Percentiles rank a stretch among this genome's conserved stretches.
phyloP scores from a whole-genome alignment of 2,113 vertebrate genomes.

The Sphaerodactylus townsendi region DNA sequence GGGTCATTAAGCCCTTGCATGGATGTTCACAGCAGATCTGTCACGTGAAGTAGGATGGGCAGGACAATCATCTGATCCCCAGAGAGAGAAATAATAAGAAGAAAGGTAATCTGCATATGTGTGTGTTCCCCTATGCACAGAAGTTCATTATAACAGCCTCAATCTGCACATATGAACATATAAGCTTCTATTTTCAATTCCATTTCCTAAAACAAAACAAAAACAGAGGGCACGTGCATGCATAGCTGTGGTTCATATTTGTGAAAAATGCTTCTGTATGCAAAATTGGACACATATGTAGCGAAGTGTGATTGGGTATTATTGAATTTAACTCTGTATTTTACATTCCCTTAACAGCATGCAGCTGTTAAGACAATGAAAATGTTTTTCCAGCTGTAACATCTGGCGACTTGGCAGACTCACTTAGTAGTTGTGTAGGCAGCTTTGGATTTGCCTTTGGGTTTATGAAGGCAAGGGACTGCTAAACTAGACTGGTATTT shows the following conservation, averaged over 20 bases:
- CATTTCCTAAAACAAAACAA: not conserved
- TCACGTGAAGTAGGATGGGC: too few species aligned
- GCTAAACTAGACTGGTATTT: constrained; percentile 31
- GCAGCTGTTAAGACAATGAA: constrained; percentile 59
- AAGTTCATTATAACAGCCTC: not conserved
- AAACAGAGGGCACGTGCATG: not conserved
- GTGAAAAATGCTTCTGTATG: not conserved
- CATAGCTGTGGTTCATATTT: not conserved
- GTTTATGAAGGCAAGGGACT: constrained; percentile 56
- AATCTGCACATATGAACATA: not conserved
- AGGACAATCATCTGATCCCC: too few species aligned
- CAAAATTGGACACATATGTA: not conserved
- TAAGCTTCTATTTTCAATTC: not conserved
- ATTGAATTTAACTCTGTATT: constrained; percentile 35
- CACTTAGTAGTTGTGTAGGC: constrained; percentile 43
- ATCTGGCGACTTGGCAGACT: constrained; percentile 61
- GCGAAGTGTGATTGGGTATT: constrained; percentile 5
- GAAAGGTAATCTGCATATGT: not conserved
- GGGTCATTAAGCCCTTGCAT: too few species aligned
- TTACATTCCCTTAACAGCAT: not conserved
- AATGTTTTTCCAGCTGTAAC: constrained; percentile 45
- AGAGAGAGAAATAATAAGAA: not conserved
- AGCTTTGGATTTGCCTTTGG: constrained; percentile 59
- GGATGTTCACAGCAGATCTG: too few species aligned
- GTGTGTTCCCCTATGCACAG: not conserved